A percentile compares a stretch with the other conserved stretches of the same genome.
phyloP scores from a whole-genome alignment of 2,797 vertebrate species.

The Sebastes iracundus region DNA sequence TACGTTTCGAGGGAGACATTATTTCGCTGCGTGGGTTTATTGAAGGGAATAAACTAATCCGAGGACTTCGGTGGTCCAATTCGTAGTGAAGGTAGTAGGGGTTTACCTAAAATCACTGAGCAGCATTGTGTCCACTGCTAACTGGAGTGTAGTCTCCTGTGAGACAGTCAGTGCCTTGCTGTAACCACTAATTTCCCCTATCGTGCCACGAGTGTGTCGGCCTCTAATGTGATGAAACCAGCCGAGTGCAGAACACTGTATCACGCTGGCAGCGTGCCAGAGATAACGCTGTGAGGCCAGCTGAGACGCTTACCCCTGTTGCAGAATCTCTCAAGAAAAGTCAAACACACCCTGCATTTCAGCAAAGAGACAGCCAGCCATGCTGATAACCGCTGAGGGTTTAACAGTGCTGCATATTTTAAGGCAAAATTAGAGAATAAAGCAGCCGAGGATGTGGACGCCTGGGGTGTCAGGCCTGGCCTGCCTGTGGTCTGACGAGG shows the following conservation, averaged over 20 bases:
- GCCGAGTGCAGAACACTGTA: slow-evolving; percentile 65
- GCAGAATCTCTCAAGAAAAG: slow-evolving; percentile 66
- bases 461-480: slow-evolving; percentile 23
- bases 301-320: slow-evolving; percentile 59
- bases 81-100: neutral
- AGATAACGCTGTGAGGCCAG: slow-evolving; percentile 67
- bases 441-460: slow-evolving; percentile 23
- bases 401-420: slow-evolving; percentile 56
- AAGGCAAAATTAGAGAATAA: slow-evolving; percentile 49
- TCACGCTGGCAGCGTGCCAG: slow-evolving; percentile 70
- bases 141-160: slow-evolving; percentile 40
- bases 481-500: slow-evolving; percentile 15
- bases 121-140: slow-evolving; percentile 24
- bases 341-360: slow-evolving; percentile 61
- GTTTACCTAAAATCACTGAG: slow-evolving; percentile 40
- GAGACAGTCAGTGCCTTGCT: slow-evolving; percentile 46
- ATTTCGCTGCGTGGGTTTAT: neutral
- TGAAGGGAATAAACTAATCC: slow-evolving; percentile 9
- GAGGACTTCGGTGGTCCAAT: neutral
- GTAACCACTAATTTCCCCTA: slow-evolving; percentile 66
- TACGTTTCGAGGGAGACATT: neutral
- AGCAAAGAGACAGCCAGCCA: slow-evolving; percentile 41
- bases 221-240: slow-evolving; percentile 73
- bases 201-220: slow-evolving; percentile 56
- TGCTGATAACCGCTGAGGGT: slow-evolving; percentile 57